Percentiles rank a stretch among this genome's conserved stretches.
phyloP scores from a whole-genome alignment of 2,797 vertebrate genomes.

The Cirrhinus molitorella region DNA sequence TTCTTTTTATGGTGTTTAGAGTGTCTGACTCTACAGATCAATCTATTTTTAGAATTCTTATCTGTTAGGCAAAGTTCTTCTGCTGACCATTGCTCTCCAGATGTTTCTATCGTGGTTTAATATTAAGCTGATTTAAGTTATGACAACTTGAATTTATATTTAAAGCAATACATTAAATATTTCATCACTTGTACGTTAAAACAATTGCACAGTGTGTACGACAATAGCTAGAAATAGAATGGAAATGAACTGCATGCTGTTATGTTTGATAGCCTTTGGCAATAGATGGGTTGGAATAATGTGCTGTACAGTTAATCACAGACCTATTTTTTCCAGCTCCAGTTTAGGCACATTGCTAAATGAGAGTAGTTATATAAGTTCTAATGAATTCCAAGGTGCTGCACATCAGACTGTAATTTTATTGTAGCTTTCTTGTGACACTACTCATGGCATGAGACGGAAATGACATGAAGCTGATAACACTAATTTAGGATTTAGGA shows the following conservation, averaged over 20 bases:
- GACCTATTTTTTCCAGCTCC: constrained; percentile 9
- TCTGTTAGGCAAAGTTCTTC: constrained; percentile 40
- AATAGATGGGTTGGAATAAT: background rate
- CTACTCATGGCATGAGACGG: constrained; percentile 51
- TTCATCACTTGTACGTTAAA: background rate
- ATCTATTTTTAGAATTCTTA: constrained; percentile 52
- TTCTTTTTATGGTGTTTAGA: background rate
- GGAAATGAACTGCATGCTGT: background rate
- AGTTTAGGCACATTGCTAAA: background rate
- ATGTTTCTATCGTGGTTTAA: constrained; percentile 14
- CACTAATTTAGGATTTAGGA: constrained; percentile 55
- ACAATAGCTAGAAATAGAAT: background rate
- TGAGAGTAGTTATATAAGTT: constrained; percentile 63
- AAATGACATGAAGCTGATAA: constrained; percentile 50
- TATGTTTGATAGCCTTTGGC: background rate
- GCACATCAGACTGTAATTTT: constrained; percentile 71
- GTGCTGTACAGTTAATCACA: constrained; percentile 15
- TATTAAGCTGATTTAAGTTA: constrained; percentile 12
- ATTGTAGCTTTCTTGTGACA: constrained; percentile 70
- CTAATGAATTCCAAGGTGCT: constrained; percentile 67
- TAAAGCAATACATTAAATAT: background rate
- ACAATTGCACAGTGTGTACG: background rate
- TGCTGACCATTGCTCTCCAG: constrained; percentile 6
- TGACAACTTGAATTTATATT: background rate
- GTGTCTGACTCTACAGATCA: background rate